A percentile compares a stretch with the other conserved stretches of the same genome.
These are phyloP conservation scores for Scolanthus callimorphus DNA, from an alignment of 92 coral and sea anemone species.

Conservation along the genomic window DNA sequence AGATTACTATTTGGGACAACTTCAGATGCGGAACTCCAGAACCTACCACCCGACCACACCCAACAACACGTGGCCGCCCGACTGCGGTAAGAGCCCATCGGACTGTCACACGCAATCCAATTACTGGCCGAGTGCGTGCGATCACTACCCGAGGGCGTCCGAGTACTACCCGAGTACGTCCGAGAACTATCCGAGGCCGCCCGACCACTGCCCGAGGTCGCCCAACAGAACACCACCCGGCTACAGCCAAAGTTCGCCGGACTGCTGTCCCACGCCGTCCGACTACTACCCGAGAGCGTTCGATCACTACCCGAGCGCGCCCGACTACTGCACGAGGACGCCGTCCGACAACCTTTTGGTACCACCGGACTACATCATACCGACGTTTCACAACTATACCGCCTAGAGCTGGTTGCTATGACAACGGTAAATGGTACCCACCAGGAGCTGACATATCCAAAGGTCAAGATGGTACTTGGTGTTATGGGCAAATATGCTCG, in stretches of 20 bases:
- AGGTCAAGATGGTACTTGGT: neutral
- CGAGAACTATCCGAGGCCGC: neutral
- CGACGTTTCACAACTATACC: neutral
- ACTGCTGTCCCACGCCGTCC: neutral
- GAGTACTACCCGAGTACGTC: neutral
- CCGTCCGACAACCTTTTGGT: neutral
- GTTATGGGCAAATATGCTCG: neutral
- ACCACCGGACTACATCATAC: conserved; percentile 6
- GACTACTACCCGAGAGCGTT: conserved; percentile 11
- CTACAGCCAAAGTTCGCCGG: neutral
- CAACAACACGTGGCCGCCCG: neutral
- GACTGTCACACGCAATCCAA: neutral
- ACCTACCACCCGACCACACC: neutral
- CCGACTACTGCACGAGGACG: neutral
- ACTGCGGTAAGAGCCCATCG: no score
- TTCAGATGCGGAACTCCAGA: neutral
- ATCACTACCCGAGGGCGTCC: neutral
- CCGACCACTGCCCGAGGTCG: neutral
- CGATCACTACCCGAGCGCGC: neutral
- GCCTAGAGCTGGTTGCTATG: conserved; percentile 22
- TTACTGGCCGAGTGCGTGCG: neutral
- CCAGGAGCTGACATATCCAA: conserved; percentile 3
- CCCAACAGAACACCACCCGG: neutral
- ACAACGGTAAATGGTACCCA: conserved; percentile 29
- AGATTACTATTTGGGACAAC: conserved; percentile 34